Evolutionary conservation across 2,888 invertebrate genomes (phyloP), one percentile per base, ranked within the genome.

Genomic region (Meghimatium bilineatum): DNA sequence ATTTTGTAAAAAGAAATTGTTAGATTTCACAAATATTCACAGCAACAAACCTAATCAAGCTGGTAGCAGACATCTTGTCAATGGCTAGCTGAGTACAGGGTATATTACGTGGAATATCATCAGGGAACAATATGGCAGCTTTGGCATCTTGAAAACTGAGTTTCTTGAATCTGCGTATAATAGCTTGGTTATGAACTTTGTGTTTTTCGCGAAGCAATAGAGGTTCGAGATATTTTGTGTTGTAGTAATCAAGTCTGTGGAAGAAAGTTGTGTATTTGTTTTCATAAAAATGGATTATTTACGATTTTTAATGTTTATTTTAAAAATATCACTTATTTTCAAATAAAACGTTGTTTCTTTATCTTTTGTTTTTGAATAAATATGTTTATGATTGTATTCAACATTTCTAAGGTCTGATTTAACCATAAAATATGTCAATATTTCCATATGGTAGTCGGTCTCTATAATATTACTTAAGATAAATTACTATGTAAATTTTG

Each of bases 161-260:
- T 93, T 97, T 97, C 3, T 97, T 97, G 94, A 97, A 97, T 20
- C 86, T 87, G 6, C 86, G 84, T 66, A 89, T 77, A 52, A 90
- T 88, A 56, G 85, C 82, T 0, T 98, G 98, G 94, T 98, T 97
- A 91, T 98, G 95, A 90, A 98, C 97, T 93, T 98, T 98, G 81
- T 97, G 98, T 92, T 97, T 87, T 80, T 93, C 96, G 89, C 97
- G 95, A 88, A 97, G 95, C 89, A 98, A 94, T 92, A 97, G 96
- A 36, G 98, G 98, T 88, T 98, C 96, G 90, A 99, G 96, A 94
- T 97, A 98, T 92, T 96, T 96, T 94, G 97, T 97, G 94, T 98
- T 98, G 94, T 98, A 97, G 90, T 97, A 95, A 94, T 98, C 98
- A 94, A 98, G 98, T 93, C 96, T 96, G 91, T 12, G 72, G 63